phyloP scores from a whole-genome alignment of 2,888 invertebrate species.

The Malthinus flaveolus region DNA sequence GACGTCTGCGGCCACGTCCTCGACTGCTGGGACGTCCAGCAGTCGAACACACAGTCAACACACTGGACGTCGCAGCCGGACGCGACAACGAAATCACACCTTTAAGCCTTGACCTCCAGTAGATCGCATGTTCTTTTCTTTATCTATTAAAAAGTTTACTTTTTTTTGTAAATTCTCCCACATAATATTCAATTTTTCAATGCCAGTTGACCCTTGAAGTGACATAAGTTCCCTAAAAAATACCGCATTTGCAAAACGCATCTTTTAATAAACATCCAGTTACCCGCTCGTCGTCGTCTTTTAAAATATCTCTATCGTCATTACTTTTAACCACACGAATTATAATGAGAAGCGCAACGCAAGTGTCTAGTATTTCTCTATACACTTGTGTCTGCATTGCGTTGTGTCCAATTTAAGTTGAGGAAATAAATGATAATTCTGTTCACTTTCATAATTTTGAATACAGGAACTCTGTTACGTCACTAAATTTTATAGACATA shows the following conservation, averaged over 20 bases:
- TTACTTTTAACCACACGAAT: slow-evolving; percentile 65
- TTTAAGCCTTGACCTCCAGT: slow-evolving; percentile 63
- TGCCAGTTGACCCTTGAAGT: slow-evolving; percentile 61
- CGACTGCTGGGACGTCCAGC: too few species aligned
- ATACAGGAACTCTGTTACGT: too few species aligned
- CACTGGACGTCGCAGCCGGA: too few species aligned
- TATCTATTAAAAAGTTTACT: slow-evolving; percentile 73
- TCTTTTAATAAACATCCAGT: slow-evolving; percentile 15
- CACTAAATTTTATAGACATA: too few species aligned
- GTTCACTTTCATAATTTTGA: too few species aligned
- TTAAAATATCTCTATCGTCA: slow-evolving; percentile 44
- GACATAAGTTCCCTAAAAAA: too few species aligned
- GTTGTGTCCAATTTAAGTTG: too few species aligned
- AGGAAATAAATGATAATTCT: too few species aligned
- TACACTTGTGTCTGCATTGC: slow-evolving; percentile 75
- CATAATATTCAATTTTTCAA: slow-evolving; percentile 79
- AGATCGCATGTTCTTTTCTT: slow-evolving; percentile 54
- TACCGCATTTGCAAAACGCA: background rate
- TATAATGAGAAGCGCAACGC: slow-evolving; percentile 66
- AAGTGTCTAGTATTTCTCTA: slow-evolving; percentile 68
- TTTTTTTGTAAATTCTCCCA: slow-evolving; percentile 83
- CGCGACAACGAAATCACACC: too few species aligned
- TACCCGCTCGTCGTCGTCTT: slow-evolving; percentile 45
- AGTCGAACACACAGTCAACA: too few species aligned
- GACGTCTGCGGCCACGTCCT: too few species aligned